Evolutionary conservation across 23 tunicate species (phyloP).

Genomic region (Phallusia fumigata): DNA sequence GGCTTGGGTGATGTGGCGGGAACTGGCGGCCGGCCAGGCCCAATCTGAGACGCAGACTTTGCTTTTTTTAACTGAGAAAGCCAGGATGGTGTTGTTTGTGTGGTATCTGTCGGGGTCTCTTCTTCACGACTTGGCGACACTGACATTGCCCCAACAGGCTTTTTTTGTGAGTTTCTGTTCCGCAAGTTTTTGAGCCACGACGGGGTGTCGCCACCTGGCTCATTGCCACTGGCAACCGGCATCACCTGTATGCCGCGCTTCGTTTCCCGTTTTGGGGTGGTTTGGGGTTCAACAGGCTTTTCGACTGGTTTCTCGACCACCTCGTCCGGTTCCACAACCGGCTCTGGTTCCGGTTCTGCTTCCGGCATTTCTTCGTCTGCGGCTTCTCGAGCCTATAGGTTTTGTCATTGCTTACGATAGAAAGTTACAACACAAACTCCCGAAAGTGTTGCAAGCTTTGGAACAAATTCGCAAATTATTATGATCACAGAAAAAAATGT

Average conservation of each 20-base stretch:
- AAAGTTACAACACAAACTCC: background rate
- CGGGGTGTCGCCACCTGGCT: constrained; percentile 51
- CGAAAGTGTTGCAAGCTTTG: too few relatives aligned
- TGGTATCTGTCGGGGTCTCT: constrained; percentile 35
- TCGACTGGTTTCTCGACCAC: background rate
- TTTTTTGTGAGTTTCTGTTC: constrained; percentile 60
- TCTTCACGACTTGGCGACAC: constrained; percentile 41
- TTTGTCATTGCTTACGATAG: background rate
- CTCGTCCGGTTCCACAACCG: constrained; percentile 28
- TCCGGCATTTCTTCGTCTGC: constrained; percentile 28
- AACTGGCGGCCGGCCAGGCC: constrained; percentile 27
- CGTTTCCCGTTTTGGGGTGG: constrained; percentile 33
- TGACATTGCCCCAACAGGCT: constrained; percentile 24
- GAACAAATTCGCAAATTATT: too few relatives aligned
- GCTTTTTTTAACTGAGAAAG: constrained; percentile 46
- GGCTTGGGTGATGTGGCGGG: constrained; percentile 52
- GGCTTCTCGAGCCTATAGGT: constrained; percentile 45
- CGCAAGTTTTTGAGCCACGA: constrained; percentile 84
- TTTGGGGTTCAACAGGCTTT: constrained; percentile 19
- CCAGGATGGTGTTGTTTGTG: constrained; percentile 66
- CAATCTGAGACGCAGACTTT: constrained; percentile 20
- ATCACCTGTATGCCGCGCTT: constrained; percentile 70
- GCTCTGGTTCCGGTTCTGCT: constrained; percentile 30
- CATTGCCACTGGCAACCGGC: constrained; percentile 31
- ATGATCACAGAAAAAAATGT: too few relatives aligned